phyloP scores from a whole-genome alignment of 2,797 vertebrate genomes.

The Hoplostethus mediterraneus region DNA sequence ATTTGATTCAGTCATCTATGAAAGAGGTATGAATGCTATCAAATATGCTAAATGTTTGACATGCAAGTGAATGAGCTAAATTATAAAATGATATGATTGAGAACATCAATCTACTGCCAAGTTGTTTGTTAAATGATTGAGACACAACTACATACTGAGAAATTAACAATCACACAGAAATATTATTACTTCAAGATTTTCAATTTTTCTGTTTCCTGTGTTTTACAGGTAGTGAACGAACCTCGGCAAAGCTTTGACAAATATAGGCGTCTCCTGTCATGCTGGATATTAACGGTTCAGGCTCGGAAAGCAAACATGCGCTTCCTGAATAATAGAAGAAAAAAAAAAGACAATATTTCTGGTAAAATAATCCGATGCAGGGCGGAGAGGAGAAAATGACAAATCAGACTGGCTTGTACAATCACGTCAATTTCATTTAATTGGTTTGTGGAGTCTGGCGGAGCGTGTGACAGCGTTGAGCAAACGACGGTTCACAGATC shows the following conservation, averaged over 20 bases:
- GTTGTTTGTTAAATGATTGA: conserved; percentile 10
- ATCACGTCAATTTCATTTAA: conserved; percentile 82
- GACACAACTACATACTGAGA: conserved; percentile 4
- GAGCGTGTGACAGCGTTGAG: conserved; percentile 74
- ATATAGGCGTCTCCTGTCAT: conserved; percentile 43
- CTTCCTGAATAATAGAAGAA: conserved; percentile 66
- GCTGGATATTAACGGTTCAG: conserved; percentile 70
- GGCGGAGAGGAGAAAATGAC: conserved; percentile 32
- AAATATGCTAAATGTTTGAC: conserved; percentile 51
- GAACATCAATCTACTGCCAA: neutral
- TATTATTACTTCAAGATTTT: neutral
- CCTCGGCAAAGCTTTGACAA: conserved; percentile 40
- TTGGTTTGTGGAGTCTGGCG: conserved; percentile 73
- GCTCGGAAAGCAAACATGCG: conserved; percentile 54
- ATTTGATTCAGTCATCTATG: conserved; percentile 51
- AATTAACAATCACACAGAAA: conserved; percentile 19
- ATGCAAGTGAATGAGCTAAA: conserved; percentile 40
- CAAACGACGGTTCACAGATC: conserved; percentile 68
- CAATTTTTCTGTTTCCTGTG: conserved; percentile 19
- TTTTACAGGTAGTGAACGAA: conserved; percentile 47
- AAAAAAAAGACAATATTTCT: conserved; percentile 43
- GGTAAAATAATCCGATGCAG: conserved; percentile 52
- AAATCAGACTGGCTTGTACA: conserved; percentile 59
- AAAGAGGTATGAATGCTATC: conserved; percentile 29
- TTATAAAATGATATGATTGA: conserved; percentile 18